Percentiles rank a stretch among this genome's conserved stretches.
These are phyloP conservation scores for Maconellicoccus hirsutus DNA, from an alignment of 1,140 invertebrate genomes.

Conservation along the genomic window DNA sequence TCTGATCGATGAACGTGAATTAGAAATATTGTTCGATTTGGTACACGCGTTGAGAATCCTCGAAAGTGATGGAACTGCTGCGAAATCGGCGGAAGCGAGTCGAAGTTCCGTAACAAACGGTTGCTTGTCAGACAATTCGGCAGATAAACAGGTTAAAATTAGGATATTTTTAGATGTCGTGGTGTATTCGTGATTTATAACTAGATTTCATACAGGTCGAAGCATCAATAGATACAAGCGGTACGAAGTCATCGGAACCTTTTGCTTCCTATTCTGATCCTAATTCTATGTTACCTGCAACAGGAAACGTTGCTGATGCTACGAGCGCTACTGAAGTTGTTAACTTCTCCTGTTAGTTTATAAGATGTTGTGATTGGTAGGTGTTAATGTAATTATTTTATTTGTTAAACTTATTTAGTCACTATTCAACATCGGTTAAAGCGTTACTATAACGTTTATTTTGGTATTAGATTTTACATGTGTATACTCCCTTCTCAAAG, in stretches of 20 bases:
- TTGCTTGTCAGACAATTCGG: neutral
- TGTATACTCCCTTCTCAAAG: neutral
- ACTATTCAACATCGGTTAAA: no score
- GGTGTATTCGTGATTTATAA: neutral
- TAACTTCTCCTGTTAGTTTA: constrained; percentile 6
- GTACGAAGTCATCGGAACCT: neutral
- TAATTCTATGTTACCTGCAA: constrained; percentile 17
- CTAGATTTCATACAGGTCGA: no score
- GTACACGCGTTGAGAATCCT: constrained; percentile 51
- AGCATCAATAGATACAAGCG: no score
- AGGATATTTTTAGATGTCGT: neutral
- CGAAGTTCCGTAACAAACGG: neutral
- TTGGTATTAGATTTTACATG: neutral
- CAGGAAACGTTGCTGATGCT: neutral
- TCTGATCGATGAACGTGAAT: constrained; percentile 89
- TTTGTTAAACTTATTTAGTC: neutral
- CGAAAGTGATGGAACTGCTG: constrained; percentile 15
- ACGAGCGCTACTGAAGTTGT: constrained; percentile 14
- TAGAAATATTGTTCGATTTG: constrained; percentile 80
- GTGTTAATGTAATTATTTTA: constrained; percentile 5
- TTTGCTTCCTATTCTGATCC: constrained; percentile 16
- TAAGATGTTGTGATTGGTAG: constrained; percentile 20
- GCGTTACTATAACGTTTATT: neutral
- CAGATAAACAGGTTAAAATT: neutral
- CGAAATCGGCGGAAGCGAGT: neutral